phyloP scores from a whole-genome alignment of 2,888 invertebrate species.

The Netelia fuscicornis region DNA sequence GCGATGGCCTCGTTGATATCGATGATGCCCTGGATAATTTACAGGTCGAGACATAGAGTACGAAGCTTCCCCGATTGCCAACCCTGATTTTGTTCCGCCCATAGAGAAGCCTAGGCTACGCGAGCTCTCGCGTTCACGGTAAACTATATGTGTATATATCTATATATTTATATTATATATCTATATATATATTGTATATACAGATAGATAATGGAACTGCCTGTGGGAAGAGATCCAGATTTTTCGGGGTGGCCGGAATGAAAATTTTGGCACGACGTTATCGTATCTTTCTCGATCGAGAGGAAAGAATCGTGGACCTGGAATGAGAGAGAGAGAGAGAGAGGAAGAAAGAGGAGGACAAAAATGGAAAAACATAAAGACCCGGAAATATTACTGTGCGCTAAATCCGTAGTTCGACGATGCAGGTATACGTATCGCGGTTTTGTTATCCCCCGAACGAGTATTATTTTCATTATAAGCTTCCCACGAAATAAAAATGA shows the following conservation, averaged over 20 bases:
- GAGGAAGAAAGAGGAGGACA: no score
- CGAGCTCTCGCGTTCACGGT: not conserved
- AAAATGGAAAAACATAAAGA: slow-evolving; percentile 23
- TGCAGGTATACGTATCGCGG: no score
- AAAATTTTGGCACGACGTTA: slow-evolving; percentile 64
- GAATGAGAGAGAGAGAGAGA: not conserved
- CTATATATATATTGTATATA: not conserved
- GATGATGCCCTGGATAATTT: slow-evolving; percentile 71
- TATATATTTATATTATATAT: not conserved
- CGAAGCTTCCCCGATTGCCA: slow-evolving; percentile 59
- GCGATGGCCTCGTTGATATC: slow-evolving; percentile 77
- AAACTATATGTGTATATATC: slow-evolving; percentile 18
- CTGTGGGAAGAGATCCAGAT: slow-evolving; percentile 55
- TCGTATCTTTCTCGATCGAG: slow-evolving; percentile 38
- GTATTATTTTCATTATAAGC: slow-evolving; percentile 2
- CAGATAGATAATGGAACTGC: slow-evolving; percentile 13
- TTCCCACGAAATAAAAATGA: not conserved
- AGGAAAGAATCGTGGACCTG: not conserved
- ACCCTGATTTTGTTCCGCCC: slow-evolving; percentile 34
- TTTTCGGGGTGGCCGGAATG: slow-evolving; percentile 56
- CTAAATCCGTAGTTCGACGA: not conserved
- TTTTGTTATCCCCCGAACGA: not conserved
- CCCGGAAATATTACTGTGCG: slow-evolving; percentile 26
- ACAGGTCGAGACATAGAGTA: slow-evolving; percentile 60
- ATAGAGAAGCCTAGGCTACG: not conserved